Evolutionary conservation across 2,113 vertebrate species (phyloP), one percentile per base, ranked within the genome.

Genomic region (Nettapus auritus): DNA sequence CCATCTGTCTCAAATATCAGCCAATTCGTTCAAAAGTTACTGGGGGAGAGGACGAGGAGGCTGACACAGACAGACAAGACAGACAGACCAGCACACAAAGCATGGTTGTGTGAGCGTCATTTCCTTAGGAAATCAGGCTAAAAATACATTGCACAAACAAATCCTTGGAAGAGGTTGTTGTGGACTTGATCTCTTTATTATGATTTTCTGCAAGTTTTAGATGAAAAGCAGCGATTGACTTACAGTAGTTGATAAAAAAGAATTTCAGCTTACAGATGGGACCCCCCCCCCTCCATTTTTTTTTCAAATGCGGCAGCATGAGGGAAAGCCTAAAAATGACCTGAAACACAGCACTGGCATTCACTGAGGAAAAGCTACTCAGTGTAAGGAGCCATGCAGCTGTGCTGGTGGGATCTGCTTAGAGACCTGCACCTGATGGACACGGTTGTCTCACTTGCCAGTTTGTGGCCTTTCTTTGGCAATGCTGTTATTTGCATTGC

Each of bases 1-100:
- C 96, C 96, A 95, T 96, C 94, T 95, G 95, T 87, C 74, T 90
- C 63, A 82, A 73, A 93, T 79, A 86, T 84, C 62, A 89, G 42
- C 60, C 81, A 90, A n/a, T 90, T 93, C 0, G 0, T 84, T 93
- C 69, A 73, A 84, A 96, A 96, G 56, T 93, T 92, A 28, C 16
- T 36, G 56, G 60, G 67, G 64, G 38, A 82, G 33, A 62, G 0
- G 0, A 50, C 59, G 76, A 89, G 77, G 77, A 90, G 52, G 33
- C 71, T 85, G 34, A 77, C 55, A 62, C 38, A 76, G 70, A 76
- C 74, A 83, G 36, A 40, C 38, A 38, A 38, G 38, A 38, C 44
- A 21, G 36, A 55, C 26, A 11, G 34, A 76, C 33, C 46, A 52
- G n/a, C 38, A 20, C 3, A 3, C 71, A 88, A 71, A 86, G 56